A percentile compares a stretch with the other conserved stretches of the same genome.
phyloP scores from a whole-genome alignment of 2,797 vertebrate genomes.

The Acridotheres tristis region DNA sequence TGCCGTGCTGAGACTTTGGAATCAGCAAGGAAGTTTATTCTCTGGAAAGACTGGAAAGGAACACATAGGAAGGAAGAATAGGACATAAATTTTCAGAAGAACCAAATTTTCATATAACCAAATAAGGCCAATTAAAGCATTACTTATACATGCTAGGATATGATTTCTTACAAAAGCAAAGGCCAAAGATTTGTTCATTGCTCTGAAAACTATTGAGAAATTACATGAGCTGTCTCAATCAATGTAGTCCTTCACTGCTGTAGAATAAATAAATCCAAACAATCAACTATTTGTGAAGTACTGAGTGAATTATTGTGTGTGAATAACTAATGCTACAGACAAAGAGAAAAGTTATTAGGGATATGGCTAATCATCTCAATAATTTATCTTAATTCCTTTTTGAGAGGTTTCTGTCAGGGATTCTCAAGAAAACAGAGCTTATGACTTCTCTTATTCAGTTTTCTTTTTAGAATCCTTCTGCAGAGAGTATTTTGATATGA shows the following conservation, averaged over 20 bases:
- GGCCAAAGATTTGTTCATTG: not conserved
- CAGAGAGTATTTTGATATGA: not conserved
- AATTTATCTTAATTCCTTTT: not conserved
- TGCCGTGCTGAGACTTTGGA: not conserved
- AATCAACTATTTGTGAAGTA: rapidly evolving
- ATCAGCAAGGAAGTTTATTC: not conserved
- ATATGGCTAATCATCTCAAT: not conserved
- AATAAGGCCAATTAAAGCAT: not conserved
- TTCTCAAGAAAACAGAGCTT: not conserved
- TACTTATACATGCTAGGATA: not conserved
- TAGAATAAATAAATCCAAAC: not conserved
- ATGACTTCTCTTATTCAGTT: not conserved
- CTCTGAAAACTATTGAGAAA: not conserved
- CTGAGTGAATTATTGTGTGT: not conserved
- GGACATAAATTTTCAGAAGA: not conserved
- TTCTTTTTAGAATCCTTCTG: not conserved
- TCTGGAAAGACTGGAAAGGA: not conserved
- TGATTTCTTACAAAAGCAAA: not conserved
- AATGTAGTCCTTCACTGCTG: not conserved
- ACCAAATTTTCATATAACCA: not conserved
- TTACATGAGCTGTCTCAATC: not conserved
- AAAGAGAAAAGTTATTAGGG: not conserved
- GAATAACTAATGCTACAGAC: not conserved
- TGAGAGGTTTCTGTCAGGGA: not conserved
- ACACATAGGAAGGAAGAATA: not conserved